Base-by-base conservation (phyloP, 2,888 invertebrate genomes). In the Melanostoma scalare region DNA sequence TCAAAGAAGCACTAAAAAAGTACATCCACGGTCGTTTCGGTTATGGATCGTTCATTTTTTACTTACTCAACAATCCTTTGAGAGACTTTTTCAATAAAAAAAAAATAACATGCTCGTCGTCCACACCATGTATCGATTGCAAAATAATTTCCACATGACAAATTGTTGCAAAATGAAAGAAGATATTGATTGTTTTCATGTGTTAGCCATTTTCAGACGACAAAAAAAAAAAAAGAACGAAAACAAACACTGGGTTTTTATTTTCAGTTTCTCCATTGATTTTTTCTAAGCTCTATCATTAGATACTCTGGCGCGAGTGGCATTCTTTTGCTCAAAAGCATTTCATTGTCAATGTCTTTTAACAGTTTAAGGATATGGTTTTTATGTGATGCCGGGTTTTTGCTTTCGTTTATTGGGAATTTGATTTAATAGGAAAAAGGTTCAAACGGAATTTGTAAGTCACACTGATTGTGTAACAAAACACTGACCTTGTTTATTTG, bases 341-440 rank as follows among this genome's bases (percentile, higher is more conserved):
- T 20, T 20, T 20, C 20, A 20, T 20, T 20, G 20, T 20, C 20
- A 20, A 20, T 20, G 20, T 20, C 20, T 1, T 20, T 20, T 20
- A 20, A 20, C 20, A 20, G 20, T 20, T 20, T 20, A 20, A 20
- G 20, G 20, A 20, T 20, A 20, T 20, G 20, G 20, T 20, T 20
- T 20, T 20, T 20, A 20, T 20, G 20, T 20, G 20, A 20, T 20
- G 20, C 20, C 20, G 20, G 20, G 20, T 20, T 20, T 20, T 20
- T 20, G 20, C 20, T 20, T 20, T 20, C 20, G 20, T 20, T 20
- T 20, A 20, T 20, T 20, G 20, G 20, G 20, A 46, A 10, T 46
- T 46, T 46, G 10, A 46, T n/a, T 46, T 46, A 46, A 46, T 46
- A 46, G 44, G 10, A 46, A 4, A 44, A 46, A 46, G 20, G 20